Conservation (phyloP, 2,113 vertebrate genomes). For the pig (Sus scrofa) region DNA sequence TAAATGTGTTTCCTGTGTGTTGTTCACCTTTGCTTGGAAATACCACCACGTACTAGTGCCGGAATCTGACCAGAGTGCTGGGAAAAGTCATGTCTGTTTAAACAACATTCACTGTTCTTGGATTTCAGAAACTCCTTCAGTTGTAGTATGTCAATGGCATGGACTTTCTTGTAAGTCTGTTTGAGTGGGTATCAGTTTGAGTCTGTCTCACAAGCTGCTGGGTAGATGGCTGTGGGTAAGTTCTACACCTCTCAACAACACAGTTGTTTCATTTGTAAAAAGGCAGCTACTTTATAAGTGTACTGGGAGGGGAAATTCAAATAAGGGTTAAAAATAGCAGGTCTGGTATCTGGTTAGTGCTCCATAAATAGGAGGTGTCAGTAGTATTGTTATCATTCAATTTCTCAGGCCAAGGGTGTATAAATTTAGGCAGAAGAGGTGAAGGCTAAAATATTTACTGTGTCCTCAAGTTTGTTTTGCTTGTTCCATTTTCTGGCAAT, state of each 20-base stretch:
- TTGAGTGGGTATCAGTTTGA: not conserved
- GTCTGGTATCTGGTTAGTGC: no score
- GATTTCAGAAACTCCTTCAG: not conserved
- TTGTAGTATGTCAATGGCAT: not conserved
- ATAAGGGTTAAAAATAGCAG: not conserved
- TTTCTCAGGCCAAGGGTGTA: not conserved
- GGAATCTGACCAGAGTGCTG: not conserved
- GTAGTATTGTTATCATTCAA: not conserved
- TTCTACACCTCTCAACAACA: not conserved
- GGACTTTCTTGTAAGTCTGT: not conserved
- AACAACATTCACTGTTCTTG: not conserved
- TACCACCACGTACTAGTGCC: not conserved
- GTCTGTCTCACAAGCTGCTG: not conserved
- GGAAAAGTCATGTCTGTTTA: not conserved
- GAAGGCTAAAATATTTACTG: not conserved
- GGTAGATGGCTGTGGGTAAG: not conserved
- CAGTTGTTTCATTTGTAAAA: not conserved
- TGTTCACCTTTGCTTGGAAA: constrained; percentile 10
- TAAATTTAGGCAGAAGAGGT: not conserved
- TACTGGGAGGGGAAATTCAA: not conserved
- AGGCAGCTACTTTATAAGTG: not conserved
- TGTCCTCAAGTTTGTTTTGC: not conserved
- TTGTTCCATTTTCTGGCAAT: constrained; percentile 32
- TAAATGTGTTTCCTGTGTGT: not conserved
- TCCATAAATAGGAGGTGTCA: not conserved